Conservation (phyloP, 1,140 invertebrate species). For the Colletes latitarsis region DNA sequence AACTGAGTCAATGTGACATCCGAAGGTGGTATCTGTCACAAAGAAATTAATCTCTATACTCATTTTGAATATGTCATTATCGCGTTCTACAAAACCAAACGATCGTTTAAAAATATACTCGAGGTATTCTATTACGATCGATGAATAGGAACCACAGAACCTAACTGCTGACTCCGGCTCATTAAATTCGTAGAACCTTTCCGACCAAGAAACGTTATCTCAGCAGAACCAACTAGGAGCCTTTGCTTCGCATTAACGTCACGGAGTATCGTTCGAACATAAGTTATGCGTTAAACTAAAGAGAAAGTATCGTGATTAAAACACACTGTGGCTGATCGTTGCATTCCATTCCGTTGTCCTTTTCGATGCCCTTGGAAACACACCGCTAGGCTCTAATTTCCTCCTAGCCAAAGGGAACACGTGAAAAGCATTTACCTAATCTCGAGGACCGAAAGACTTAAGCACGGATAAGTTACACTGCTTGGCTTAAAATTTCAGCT, state of each 20-base stretch:
- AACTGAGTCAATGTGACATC: no score
- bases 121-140: not conserved
- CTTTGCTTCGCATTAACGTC: conserved; percentile 6
- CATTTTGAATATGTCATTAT: not conserved
- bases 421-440: no score
- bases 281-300: conserved; percentile 16
- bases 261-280: not conserved
- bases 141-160: not conserved
- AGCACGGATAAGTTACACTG: no score
- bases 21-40: no score
- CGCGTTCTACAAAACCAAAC: not conserved
- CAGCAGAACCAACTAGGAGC: not conserved
- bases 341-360: conserved; percentile 48
- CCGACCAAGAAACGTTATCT: not conserved
- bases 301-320: conserved; percentile 45
- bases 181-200: not conserved
- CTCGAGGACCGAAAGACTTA: no score
- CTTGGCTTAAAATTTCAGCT: no score
- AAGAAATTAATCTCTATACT: no score
- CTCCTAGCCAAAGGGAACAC: no score
- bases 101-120: not conserved
- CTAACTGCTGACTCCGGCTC: no score
- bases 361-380: conserved; percentile 3
- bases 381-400: not conserved
- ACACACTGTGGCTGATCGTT: conserved; percentile 1